Evolutionary conservation across 2,888 invertebrate genomes (phyloP).

Genomic region (Andrena haemorrhoa): DNA sequence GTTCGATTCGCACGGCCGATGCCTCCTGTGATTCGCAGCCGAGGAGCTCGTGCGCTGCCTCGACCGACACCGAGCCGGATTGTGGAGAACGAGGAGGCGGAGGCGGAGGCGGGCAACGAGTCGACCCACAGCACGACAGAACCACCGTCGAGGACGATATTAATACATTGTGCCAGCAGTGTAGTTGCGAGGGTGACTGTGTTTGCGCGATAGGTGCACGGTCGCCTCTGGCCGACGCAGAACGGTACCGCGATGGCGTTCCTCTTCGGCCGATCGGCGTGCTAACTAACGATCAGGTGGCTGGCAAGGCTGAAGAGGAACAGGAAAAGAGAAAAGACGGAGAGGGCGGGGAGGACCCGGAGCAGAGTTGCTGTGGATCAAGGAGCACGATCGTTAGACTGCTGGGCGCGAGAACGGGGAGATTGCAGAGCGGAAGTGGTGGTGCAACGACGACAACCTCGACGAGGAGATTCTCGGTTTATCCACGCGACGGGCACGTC

Average conservation of each 20-base stretch:
- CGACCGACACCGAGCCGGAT: slow-evolving; percentile 71
- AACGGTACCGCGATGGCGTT: not conserved
- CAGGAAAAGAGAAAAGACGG: not conserved
- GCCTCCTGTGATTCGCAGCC: slow-evolving; percentile 75
- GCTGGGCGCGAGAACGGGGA: slow-evolving; percentile 30
- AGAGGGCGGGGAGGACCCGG: not conserved
- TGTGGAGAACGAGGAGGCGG: slow-evolving; percentile 20
- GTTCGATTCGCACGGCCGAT: slow-evolving; percentile 42
- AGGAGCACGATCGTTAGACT: slow-evolving; percentile 61
- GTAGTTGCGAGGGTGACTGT: slow-evolving; percentile 81
- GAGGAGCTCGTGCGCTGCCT: slow-evolving; percentile 76
- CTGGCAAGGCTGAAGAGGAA: not conserved
- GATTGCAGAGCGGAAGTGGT: slow-evolving; percentile 28
- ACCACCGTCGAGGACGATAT: slow-evolving; percentile 16
- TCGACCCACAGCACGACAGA: not conserved
- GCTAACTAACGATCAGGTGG: not conserved
- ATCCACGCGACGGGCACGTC: slow-evolving; percentile 74
- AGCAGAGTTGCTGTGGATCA: slow-evolving; percentile 21
- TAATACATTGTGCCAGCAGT: slow-evolving; percentile 27
- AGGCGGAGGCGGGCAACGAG: not conserved
- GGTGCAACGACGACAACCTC: slow-evolving; percentile 57
- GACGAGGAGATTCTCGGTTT: slow-evolving; percentile 69
- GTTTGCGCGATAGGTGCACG: slow-evolving; percentile 72
- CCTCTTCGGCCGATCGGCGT: not conserved
- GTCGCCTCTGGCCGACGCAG: not conserved